A percentile compares a stretch with the other conserved stretches of the same genome.
phyloP scores from a whole-genome alignment of 2,113 vertebrate genomes.

The Craseonycteris thonglongyai region DNA sequence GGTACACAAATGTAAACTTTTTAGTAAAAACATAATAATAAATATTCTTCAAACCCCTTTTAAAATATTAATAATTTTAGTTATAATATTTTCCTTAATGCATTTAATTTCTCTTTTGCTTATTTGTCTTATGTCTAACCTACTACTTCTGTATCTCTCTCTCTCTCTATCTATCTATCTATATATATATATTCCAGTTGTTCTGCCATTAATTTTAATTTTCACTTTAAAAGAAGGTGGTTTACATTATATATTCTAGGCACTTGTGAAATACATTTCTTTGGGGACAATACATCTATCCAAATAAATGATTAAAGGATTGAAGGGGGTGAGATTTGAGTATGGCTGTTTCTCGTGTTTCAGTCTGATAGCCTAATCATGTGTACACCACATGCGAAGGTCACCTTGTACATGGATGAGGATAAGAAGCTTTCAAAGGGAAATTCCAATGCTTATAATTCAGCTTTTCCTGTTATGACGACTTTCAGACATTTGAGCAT shows the following conservation, averaged over 20 bases:
- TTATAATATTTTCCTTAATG: background rate
- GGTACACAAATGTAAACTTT: background rate
- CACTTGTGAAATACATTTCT: background rate
- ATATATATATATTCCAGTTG: background rate
- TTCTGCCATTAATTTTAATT: constrained; percentile 6
- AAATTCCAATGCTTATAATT: background rate
- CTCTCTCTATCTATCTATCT: too few relatives aligned
- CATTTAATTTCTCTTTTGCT: background rate
- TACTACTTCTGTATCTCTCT: too few relatives aligned
- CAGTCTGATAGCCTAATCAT: background rate
- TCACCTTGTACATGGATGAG: background rate
- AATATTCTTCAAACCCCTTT: background rate
- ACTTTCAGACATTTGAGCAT: background rate
- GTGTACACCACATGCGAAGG: background rate
- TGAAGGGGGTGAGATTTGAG: background rate
- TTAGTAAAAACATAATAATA: background rate
- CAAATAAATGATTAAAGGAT: background rate
- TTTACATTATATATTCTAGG: background rate
- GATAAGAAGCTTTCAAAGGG: background rate
- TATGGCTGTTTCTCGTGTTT: background rate
- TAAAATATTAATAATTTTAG: background rate
- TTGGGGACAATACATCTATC: background rate
- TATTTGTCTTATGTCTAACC: background rate
- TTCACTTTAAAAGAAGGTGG: background rate
- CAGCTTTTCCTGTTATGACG: background rate